A percentile compares a stretch with the other conserved stretches of the same genome.
phyloP scores from a whole-genome alignment of 2,888 invertebrate genomes.

The Salticus scenicus region DNA sequence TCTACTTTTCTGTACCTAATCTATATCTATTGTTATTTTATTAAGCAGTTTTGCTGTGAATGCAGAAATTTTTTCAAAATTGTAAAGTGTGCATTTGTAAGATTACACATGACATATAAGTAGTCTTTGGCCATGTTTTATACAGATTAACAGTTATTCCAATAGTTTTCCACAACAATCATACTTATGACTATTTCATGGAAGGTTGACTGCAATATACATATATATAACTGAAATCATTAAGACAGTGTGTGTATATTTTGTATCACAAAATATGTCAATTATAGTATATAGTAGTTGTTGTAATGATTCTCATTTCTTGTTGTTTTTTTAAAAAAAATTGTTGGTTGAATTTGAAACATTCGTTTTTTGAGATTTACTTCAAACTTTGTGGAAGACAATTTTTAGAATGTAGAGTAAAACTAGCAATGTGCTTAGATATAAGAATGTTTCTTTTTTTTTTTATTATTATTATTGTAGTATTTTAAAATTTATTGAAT shows the following conservation, averaged over 20 bases:
- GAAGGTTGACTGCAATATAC: background rate
- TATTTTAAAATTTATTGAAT: background rate
- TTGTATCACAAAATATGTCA: background rate
- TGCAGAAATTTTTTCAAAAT: background rate
- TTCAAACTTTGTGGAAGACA: background rate
- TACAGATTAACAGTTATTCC: background rate
- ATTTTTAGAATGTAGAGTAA: background rate
- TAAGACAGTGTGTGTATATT: background rate
- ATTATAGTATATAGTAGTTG: background rate
- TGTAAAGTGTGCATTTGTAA: too few relatives aligned
- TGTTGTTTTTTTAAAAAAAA: background rate
- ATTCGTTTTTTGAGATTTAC: background rate
- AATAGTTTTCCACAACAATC: slow-evolving; percentile 7
- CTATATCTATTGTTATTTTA: background rate
- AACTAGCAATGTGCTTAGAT: background rate
- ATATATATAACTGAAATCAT: background rate
- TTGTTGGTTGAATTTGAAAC: background rate
- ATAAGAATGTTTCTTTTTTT: slow-evolving; percentile 10
- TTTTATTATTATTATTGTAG: too few relatives aligned
- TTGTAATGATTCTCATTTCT: background rate
- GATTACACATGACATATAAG: too few relatives aligned
- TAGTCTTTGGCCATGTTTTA: too few relatives aligned
- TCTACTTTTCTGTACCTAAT: too few relatives aligned
- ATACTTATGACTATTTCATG: background rate
- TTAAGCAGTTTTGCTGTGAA: background rate